Base-by-base conservation (phyloP, 2,113 vertebrate species). In the Neotoma lepida region DNA sequence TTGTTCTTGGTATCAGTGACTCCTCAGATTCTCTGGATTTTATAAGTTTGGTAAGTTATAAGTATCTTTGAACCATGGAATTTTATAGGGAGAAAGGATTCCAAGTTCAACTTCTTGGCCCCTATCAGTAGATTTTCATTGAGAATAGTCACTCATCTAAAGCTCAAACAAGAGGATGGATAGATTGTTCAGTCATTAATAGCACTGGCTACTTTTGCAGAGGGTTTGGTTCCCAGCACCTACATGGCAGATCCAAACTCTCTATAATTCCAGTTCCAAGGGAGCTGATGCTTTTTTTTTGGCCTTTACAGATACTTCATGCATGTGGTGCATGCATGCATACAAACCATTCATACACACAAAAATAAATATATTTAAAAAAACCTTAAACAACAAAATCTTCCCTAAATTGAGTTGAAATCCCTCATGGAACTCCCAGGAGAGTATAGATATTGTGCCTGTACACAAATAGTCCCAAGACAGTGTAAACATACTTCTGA, bases 41-140 rank as follows among this genome's bases (percentile, higher is more conserved):
- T 12, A 49, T 51, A 82, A 68, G 68, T 63, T 78, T 70, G 30
- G 33, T 68, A 82, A 89, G 58, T 64, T 61, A 82, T 39, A 87
- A 28, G 8, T 35, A 85, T 63, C 66, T 89, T 93, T 73, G 80
- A 94, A 82, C 86, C 39, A 80, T 18, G 82, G 90, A 87, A 93
- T 85, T 91, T 91, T 89, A 70, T 56, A 93, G 61, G 56, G 49
- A 64, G 18, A 63, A 49, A 87, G 26, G 18, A 63, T 86, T 86
- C 35, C 76, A 95, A 24, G 18, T 86, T 33, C 28, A 63, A 84
- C 33, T 76, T 78, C 24, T 89, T 68, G 73, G 22, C 46, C 5
- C 20, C 33, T 80, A 49, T 68, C 68, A 77, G 2, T 56, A 89
- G 61, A 63, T 51, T 73, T 94, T n/a, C 68, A 78, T 24, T 51